Percentiles rank a stretch among this genome's conserved stretches.
These are phyloP conservation scores for Cerceris rybyensis DNA, from an alignment of 2,888 invertebrate genomes.

Conservation along the genomic window DNA sequence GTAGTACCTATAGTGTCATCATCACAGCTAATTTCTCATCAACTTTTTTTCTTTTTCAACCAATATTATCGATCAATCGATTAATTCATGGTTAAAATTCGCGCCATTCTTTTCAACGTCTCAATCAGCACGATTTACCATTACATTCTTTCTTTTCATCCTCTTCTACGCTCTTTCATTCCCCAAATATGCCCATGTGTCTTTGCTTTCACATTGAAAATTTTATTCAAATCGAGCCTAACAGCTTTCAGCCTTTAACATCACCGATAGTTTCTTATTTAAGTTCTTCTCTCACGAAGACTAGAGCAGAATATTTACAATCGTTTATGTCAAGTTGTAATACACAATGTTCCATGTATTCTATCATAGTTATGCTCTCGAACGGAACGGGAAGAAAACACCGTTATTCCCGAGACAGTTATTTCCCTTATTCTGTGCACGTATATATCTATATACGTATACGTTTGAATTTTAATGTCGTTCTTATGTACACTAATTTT, in stretches of 20 bases:
- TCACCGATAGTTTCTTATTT: constrained; percentile 36
- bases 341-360: constrained; percentile 10
- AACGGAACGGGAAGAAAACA: constrained; percentile 46
- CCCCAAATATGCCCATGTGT: not conserved
- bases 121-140: not conserved
- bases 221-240: constrained; percentile 17
- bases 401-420: constrained; percentile 23
- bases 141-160: not conserved
- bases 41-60: constrained; percentile 24
- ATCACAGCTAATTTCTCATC: constrained; percentile 79
- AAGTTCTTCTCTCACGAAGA: constrained; percentile 26
- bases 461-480: not conserved
- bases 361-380: constrained; percentile 37
- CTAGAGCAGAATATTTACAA: constrained; percentile 20
- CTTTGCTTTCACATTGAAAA: constrained; percentile 7
- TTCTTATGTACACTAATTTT: constrained; percentile 53
- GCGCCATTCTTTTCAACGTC: not conserved
- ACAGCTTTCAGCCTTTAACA: constrained; percentile 19
- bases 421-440: constrained; percentile 5
- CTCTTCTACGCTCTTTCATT: not conserved
- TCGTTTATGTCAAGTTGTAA: constrained; percentile 26
- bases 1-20: constrained; percentile 78
- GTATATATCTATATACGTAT: constrained; percentile 36
- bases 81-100: constrained; percentile 41
- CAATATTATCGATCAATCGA: constrained; percentile 54